Base-by-base conservation (phyloP, 2,113 vertebrate species). In the Anolis carolinensis region DNA sequence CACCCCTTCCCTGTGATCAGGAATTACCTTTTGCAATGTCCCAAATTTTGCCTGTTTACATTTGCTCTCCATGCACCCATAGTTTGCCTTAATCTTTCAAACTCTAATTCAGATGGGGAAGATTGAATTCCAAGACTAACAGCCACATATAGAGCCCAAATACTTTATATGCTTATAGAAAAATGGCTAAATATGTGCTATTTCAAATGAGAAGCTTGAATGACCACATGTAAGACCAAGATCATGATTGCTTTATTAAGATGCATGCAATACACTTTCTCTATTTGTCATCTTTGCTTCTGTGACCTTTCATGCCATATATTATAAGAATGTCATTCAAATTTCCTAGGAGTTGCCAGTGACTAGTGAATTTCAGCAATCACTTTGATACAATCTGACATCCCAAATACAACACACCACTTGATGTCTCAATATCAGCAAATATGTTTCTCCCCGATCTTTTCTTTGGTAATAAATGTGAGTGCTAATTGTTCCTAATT, bases 401-500 rank as follows among this genome's bases (percentile, higher is more conserved):
- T 67, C 52, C 52, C 70, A 88, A 86, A 25, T 50, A 79, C 65
- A 79, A 52, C 1, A 87, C 25, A n/a, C 74, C 34, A 68, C 30
- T 18, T 82, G 90, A 90, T 89, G 25, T 70, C 36, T 89, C 32
- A 77, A n/a, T 81, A 32, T 23, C 67, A 71, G 36, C 63, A 89
- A 87, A 67, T 81, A 73, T 68, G 0, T 89, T 89, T 87, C 20
- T 13, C 67, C 85, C 25, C 63, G 83, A 90, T 79, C 79, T 93
- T 89, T 91, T 91, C 55, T 82, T 91, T 88, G 30, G 44, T 71
- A 84, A 80, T 82, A 68, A 83, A 32, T 82, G 75, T 25, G 62
- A 90, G 25, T 83, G 44, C 75, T 93, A 94, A 94, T 92, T 93
- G 52, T 90, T 93, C 85, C 20, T 92, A 88, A 86, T 92, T 90